phyloP scores from a whole-genome alignment of 1,140 invertebrate species.

The Procambarus virginalis region DNA sequence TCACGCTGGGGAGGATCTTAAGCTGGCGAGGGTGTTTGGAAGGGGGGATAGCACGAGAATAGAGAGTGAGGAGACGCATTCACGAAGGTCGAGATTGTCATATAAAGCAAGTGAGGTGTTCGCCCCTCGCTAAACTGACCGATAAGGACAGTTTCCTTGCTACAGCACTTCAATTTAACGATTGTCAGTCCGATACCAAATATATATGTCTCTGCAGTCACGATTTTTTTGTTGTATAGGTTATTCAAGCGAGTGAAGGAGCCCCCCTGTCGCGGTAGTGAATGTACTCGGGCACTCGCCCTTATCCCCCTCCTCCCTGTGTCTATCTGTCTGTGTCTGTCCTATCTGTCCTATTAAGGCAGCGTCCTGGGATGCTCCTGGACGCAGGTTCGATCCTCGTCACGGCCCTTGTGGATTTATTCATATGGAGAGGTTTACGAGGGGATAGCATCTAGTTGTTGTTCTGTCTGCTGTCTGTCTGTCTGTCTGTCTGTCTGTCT shows the following conservation, averaged over 20 bases:
- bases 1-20: neutral
- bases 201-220: conserved; percentile 17
- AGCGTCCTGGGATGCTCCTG: too few species aligned
- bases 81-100: neutral
- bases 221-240: conserved; percentile 19
- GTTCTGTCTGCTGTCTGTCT: too few species aligned
- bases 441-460: too few species aligned
- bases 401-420: too few species aligned
- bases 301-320: neutral
- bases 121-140: neutral
- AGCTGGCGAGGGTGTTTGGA: neutral
- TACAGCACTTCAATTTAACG: conserved; percentile 15
- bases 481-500: too few species aligned
- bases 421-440: too few species aligned
- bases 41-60: neutral
- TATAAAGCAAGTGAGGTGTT: neutral
- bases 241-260: neutral
- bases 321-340: neutral
- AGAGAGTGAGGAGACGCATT: neutral
- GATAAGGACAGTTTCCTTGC: conserved; percentile 14
- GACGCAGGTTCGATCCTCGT: too few species aligned
- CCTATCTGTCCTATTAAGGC: too few species aligned
- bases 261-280: neutral
- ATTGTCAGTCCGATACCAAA: conserved; percentile 33
- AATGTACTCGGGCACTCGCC: neutral